Base-by-base conservation (phyloP, 2,888 invertebrate species). In the Tetranychus piercei region DNA sequence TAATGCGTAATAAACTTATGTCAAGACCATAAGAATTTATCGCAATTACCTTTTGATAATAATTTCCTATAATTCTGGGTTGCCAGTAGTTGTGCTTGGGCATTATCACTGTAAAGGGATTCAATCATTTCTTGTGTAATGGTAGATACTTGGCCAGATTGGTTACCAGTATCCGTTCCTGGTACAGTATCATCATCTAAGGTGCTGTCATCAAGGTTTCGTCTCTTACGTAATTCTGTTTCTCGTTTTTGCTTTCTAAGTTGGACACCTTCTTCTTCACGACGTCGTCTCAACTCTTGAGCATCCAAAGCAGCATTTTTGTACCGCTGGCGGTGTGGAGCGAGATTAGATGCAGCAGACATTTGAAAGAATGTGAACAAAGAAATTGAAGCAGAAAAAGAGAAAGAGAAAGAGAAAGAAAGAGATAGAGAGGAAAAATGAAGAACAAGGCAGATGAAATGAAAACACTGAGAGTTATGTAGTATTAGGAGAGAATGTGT, bases 211-310 rank as follows among this genome's bases (percentile, higher is more conserved):
- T 22, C 72, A n/a, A 78, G 22, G 73, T 76, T 78, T n/a, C 77
- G 45, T 71, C 77, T 69, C 45, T 77, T 77, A 22, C 73, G 73
- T 9, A 84, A 81, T 82, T 95, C 95, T 81, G 94, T 92, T 82
- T 96, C 96, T 77, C 95, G 85, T 83, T 95, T 95, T 80, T 93
- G 93, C 85, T 96, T 96, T 74, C 96, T 85, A 73, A 97, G 85
- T 81, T 96, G 95, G 44, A 97, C 91, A 44, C 95, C 95, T 83
- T 95, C 95, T 81, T 97, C 96, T 82, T 96, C 96, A 69, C 96
- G 86, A 67, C 95, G 86, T 74, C 95, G 87, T 73, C 96, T 87
- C 80, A 95, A 85, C 83, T 96, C 95, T 79, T 94, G 90, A 6
- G 92, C 90, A 83, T 94, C 94, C 79, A 94, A 84, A 1, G 91